Conservation (phyloP, 2,113 vertebrate genomes). For the Lota lota region DNA sequence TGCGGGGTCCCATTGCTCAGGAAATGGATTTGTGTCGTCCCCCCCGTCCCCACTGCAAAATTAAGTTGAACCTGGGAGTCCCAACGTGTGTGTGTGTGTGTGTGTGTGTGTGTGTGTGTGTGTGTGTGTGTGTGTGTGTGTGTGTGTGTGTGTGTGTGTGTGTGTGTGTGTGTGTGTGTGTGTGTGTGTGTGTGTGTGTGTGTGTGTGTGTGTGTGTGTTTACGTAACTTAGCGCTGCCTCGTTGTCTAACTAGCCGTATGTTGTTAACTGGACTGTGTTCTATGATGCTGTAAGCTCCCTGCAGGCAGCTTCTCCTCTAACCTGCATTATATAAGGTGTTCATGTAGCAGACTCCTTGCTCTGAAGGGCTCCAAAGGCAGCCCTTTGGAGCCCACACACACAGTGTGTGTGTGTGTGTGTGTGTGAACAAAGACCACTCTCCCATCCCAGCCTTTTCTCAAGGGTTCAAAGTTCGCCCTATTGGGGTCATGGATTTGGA, state of each 20-base stretch:
- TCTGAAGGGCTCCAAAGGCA: no score
- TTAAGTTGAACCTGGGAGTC: no score
- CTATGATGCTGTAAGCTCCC: no score
- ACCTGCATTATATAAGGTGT: no score
- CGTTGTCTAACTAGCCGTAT: slow-evolving; percentile 28
- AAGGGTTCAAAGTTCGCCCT: slow-evolving; percentile 10
- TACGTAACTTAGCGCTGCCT: slow-evolving; percentile 28
- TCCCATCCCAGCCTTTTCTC: not conserved
- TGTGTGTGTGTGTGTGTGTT: slow-evolving; percentile 2
- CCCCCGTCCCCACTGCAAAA: no score
- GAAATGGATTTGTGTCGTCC: no score
- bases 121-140: not conserved
- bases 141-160: not conserved
- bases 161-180: not conserved
- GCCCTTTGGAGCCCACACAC: no score
- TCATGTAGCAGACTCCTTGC: no score
- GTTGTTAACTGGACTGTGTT: slow-evolving; percentile 22
- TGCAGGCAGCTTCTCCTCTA: no score
- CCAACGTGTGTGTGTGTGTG: no score
- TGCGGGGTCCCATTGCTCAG: no score
- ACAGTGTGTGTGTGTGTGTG: not conserved
- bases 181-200: not conserved
- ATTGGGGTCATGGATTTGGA: not conserved
- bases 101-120: not conserved
- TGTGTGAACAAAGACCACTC: not conserved